A percentile compares a stretch with the other conserved stretches of the same genome.
phyloP scores from a whole-genome alignment of 1,140 invertebrate species.

The Drosophila auraria region DNA sequence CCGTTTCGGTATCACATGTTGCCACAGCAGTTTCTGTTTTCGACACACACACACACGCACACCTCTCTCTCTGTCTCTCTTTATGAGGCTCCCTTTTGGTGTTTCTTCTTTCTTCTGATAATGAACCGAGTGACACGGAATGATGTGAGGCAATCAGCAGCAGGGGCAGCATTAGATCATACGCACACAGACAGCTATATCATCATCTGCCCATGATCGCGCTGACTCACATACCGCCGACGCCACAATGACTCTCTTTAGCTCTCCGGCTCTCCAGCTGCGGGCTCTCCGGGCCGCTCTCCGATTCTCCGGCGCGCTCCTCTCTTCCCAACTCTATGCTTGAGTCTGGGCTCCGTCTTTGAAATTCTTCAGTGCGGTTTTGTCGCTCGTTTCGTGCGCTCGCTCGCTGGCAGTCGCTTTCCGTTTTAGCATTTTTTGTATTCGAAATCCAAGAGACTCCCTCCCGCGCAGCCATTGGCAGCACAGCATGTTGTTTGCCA shows the following conservation, averaged over 20 bases:
- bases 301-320: conserved; percentile 20
- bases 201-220: conserved; percentile 53
- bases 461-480: conserved; percentile 54
- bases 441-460: conserved; percentile 4
- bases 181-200: conserved; percentile 37
- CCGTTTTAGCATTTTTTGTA: conserved; percentile 3
- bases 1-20: conserved; percentile 54
- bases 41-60: conserved; percentile 35
- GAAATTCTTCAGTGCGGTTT: conserved; percentile 80
- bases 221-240: conserved; percentile 60
- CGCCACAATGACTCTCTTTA: conserved; percentile 12
- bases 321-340: conserved; percentile 49
- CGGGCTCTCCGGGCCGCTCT: conserved; percentile 20
- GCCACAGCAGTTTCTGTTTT: conserved; percentile 66
- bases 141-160: conserved; percentile 66
- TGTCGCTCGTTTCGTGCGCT: conserved; percentile 73
- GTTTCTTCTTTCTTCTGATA: conserved; percentile 49
- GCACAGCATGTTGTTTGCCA: conserved; percentile 76
- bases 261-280: conserved; percentile 6
- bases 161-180: conserved; percentile 74
- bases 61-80: not conserved
- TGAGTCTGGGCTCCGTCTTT: conserved; percentile 53
- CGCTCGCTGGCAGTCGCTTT: conserved; percentile 54
- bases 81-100: not conserved
- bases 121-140: conserved; percentile 42